Conservation (phyloP, 2,797 vertebrate genomes). For the Catostomus latipinnis region DNA sequence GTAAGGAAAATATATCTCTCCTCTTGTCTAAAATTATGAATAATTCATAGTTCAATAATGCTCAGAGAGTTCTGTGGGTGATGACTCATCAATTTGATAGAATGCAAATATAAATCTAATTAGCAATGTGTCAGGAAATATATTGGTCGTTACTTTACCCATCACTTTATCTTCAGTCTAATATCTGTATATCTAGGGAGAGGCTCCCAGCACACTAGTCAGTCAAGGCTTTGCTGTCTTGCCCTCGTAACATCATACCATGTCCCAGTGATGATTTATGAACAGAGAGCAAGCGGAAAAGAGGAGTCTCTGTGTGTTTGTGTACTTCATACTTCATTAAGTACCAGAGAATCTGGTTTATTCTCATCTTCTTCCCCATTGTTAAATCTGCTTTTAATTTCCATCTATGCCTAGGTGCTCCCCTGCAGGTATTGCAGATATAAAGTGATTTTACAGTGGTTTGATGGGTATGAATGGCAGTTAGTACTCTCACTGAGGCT, state of each 20-base stretch:
- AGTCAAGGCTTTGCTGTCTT: not conserved
- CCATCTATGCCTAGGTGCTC: not conserved
- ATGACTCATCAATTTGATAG: conserved; percentile 29
- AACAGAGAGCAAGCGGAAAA: not conserved
- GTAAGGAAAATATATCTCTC: conserved; percentile 40
- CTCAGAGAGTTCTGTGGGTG: conserved; percentile 6
- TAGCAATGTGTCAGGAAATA: conserved; percentile 1
- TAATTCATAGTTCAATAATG: not conserved
- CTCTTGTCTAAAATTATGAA: not conserved
- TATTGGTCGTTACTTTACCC: not conserved
- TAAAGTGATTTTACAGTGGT: not conserved
- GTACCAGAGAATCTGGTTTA: not conserved
- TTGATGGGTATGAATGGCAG: not conserved
- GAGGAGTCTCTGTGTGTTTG: not conserved
- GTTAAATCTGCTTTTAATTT: conserved; percentile 12
- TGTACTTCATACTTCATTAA: conserved; percentile 36
- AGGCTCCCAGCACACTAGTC: not conserved
- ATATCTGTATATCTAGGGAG: conserved; percentile 20
- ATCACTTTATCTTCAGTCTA: not conserved
- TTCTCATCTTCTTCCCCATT: not conserved
- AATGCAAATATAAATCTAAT: conserved; percentile 24
- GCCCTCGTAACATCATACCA: not conserved
- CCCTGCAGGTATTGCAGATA: not conserved
- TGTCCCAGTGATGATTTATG: conserved; percentile 28
- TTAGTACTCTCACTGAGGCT: conserved; percentile 37